These are phyloP conservation scores for Telmatochromis sp. DNA, from an alignment of 2,113 vertebrate genomes.

Conservation along the genomic window DNA sequence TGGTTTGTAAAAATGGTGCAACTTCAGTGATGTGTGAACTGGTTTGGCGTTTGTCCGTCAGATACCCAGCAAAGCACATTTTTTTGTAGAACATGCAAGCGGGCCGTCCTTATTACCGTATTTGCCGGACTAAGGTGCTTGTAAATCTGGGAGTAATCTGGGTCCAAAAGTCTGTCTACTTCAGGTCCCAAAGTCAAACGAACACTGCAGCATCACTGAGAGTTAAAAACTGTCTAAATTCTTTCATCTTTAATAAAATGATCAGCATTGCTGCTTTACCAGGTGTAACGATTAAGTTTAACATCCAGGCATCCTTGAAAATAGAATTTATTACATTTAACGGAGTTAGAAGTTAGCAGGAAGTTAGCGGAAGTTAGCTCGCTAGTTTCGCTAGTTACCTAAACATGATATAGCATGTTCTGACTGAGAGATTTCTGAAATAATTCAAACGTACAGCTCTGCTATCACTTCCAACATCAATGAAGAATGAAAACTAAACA, in stretches of 20 bases:
- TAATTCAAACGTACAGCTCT: background rate
- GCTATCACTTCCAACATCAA: too few relatives aligned
- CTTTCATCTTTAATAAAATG: background rate
- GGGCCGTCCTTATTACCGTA: accelerated
- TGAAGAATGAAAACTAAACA: too few relatives aligned
- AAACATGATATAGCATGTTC: background rate
- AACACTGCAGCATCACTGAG: background rate
- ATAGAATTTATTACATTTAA: too few relatives aligned
- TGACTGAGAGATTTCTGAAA: background rate
- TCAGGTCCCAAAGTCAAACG: background rate
- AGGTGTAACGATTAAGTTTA: too few relatives aligned
- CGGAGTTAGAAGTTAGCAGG: accelerated
- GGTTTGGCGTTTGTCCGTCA: background rate
- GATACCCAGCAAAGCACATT: background rate
- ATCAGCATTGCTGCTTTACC: too few relatives aligned
- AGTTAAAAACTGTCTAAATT: background rate
- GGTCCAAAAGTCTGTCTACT: accelerated
- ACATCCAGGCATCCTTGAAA: too few relatives aligned
- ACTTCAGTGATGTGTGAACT: background rate
- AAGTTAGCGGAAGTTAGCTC: background rate
- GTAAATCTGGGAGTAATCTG: background rate
- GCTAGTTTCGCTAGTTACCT: background rate
- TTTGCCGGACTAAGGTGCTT: background rate
- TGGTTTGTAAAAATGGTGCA: background rate
- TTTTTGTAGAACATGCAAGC: background rate